Base-by-base conservation (phyloP, 2,113 vertebrate species). In the Artemisiospiza belli region DNA sequence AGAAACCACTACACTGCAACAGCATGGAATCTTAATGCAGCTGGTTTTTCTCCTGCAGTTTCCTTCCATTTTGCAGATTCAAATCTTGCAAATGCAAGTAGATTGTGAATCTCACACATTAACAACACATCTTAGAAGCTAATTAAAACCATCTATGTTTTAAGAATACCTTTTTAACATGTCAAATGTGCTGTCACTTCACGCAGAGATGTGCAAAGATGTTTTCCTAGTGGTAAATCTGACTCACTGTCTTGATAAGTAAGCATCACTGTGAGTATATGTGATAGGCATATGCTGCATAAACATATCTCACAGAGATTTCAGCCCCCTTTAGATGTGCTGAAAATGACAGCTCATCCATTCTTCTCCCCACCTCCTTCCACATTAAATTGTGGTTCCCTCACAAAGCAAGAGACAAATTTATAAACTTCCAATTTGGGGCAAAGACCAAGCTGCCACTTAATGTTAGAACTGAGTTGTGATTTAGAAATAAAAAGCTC, bases 261-360 rank as follows among this genome's bases (percentile, higher is more conserved):
- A 88, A 77, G 90, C 82, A 88, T 52, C 79, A 70, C 75, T 41
- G 80, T 28, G 66, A 80, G 31, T 94, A 41, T 75, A 57, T 55
- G 68, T 83, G 83, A 94, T 86, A 75, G 86, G 88, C 93, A 87
- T 55, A 72, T 92, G 90, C 68, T 90, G 66, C 47, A 90, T 33
- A 88, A 82, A 80, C 87, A 58, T 17, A 73, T 87, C 76, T 85
- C 77, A 33, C 82, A 49, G 79, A 93, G 63, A 92, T 68, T 94
- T 89, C 93, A 94, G 80, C 92, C 93, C 76, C 85, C 92, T 90
- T 93, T 27, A 92, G 95, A 95, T 82, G 89, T 92, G 92, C 55
- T 82, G 47, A 68, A 67, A 81, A 77, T 4, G 44, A 96, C 93
- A 96, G 76, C 88, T 92, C 90, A 95, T 70, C 49, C 21, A 2